Conservation (phyloP, 2,113 vertebrate genomes). For the Gymnarchus niloticus region DNA sequence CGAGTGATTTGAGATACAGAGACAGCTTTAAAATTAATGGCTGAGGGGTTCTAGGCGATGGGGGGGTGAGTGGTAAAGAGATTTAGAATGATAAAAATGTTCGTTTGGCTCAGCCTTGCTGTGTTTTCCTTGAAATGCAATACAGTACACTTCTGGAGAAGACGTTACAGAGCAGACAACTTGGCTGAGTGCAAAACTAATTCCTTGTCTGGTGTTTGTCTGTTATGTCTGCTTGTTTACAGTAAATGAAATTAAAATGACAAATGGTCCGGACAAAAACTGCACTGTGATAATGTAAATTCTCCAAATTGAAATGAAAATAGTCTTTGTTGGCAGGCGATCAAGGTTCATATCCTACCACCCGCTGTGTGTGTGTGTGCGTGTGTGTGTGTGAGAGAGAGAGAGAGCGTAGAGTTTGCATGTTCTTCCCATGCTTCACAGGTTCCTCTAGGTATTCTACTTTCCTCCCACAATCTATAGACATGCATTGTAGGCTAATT, state of each 20-base stretch:
- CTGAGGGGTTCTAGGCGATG: not conserved
- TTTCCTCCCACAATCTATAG: too few relatives aligned
- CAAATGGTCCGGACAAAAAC: not conserved
- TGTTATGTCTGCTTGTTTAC: constrained; percentile 61
- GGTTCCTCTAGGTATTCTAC: too few relatives aligned
- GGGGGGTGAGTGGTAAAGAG: constrained; percentile 22
- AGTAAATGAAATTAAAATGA: constrained; percentile 40
- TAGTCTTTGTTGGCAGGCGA: too few relatives aligned
- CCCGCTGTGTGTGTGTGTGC: too few relatives aligned
- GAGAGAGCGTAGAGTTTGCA: too few relatives aligned
- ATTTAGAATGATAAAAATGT: constrained; percentile 42
- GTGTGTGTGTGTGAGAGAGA: too few relatives aligned
- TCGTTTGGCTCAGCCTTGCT: constrained; percentile 45
- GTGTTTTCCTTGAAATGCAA: constrained; percentile 48
- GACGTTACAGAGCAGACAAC: constrained; percentile 45
- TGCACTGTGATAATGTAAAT: not conserved
- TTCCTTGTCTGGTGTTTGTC: constrained; percentile 69
- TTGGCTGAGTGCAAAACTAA: constrained; percentile 49
- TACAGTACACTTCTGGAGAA: constrained; percentile 33
- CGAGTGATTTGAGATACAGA: constrained; percentile 16
- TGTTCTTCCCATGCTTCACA: too few relatives aligned
- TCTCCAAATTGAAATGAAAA: too few relatives aligned
- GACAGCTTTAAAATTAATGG: not conserved
- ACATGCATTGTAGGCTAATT: too few relatives aligned
- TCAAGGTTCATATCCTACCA: too few relatives aligned